Evolutionary conservation across 2,888 invertebrate genomes (phyloP).

Genomic region (Aricia artaxerxes): DNA sequence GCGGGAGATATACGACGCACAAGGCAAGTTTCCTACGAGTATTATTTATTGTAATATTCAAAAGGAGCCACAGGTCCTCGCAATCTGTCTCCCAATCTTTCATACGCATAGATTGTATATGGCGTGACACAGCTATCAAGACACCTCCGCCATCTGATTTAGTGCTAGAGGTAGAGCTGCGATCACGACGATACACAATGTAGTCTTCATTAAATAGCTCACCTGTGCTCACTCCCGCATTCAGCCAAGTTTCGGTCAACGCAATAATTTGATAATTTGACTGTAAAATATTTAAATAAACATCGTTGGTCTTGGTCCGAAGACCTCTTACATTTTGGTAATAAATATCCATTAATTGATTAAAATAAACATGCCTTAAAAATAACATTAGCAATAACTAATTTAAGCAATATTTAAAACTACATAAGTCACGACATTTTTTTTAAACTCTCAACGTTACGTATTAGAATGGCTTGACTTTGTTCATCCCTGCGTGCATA

Average conservation of each 20-base stretch:
- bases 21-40: constrained; percentile 31
- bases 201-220: neutral
- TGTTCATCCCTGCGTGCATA: too few species aligned
- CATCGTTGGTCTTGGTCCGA: too few species aligned
- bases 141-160: constrained; percentile 36
- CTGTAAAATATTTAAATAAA: too few species aligned
- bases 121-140: neutral
- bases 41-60: constrained; percentile 29
- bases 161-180: neutral
- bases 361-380: neutral
- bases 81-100: constrained; percentile 31
- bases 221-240: too few species aligned
- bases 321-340: constrained; percentile 32
- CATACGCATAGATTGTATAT: constrained; percentile 29
- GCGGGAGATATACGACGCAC: constrained; percentile 33
- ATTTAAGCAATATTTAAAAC: neutral
- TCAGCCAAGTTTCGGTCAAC: too few species aligned
- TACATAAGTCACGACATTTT: neutral
- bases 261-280: neutral
- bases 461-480: too few species aligned
- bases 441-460: too few species aligned
- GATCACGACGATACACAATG: constrained; percentile 6
- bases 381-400: neutral
- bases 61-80: constrained; percentile 35
- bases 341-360: constrained; percentile 15